Conservation (phyloP, 2,888 invertebrate genomes). For the Brachyptera putata region DNA sequence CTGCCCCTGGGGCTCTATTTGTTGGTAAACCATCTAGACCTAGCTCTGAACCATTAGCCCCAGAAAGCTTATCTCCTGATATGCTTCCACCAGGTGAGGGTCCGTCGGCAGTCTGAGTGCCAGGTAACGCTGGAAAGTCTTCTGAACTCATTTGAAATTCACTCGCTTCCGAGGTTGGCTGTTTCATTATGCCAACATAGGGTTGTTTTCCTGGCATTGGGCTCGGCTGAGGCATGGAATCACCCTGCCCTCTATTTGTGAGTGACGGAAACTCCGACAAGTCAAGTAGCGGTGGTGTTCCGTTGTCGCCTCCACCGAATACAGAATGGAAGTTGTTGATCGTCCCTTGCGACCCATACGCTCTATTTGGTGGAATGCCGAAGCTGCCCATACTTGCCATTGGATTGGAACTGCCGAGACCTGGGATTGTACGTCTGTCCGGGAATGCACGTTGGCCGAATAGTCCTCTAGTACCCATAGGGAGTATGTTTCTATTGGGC, state of each 20-base stretch:
- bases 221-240: constrained; percentile 68
- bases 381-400: constrained; percentile 60
- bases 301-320: constrained; percentile 70
- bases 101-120: constrained; percentile 66
- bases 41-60: constrained; percentile 26
- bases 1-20: constrained; percentile 35
- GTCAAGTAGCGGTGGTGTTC: constrained; percentile 83
- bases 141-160: constrained; percentile 98
- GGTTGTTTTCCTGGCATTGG: constrained; percentile 89
- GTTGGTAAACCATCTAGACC: constrained; percentile 35
- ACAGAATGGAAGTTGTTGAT: constrained; percentile 70
- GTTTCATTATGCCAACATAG: constrained; percentile 94
- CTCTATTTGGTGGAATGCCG: constrained; percentile 56
- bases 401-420: constrained; percentile 54
- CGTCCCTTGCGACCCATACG: constrained; percentile 49
- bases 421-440: constrained; percentile 66
- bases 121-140: constrained; percentile 98
- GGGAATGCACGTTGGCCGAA: constrained; percentile 78
- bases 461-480: constrained; percentile 58
- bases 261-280: constrained; percentile 90
- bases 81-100: constrained; percentile 60
- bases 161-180: constrained; percentile 85
- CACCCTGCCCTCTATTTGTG: constrained; percentile 61
- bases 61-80: constrained; percentile 38
- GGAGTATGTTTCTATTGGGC: constrained; percentile 44